Conservation (phyloP, 2,113 vertebrate species). For the Suncus etruscus region DNA sequence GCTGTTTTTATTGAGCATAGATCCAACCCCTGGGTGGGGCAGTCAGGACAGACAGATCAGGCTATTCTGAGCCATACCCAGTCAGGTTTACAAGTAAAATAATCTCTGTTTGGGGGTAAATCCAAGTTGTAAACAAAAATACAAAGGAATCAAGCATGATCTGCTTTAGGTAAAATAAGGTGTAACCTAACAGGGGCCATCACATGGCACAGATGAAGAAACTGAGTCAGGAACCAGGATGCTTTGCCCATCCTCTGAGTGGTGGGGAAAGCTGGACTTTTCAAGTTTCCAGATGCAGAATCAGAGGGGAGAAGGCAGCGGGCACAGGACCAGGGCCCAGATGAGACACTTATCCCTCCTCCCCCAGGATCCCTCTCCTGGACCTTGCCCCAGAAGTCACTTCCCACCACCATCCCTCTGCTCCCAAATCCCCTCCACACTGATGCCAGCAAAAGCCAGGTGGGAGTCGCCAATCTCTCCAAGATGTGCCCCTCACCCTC, state of each 20-base stretch:
- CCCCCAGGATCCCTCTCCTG: neutral
- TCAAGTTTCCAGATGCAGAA: no score
- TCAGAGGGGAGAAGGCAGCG: accelerated
- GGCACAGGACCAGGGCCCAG: neutral
- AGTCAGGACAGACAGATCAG: no score
- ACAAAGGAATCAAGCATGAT: no score
- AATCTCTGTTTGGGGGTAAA: no score
- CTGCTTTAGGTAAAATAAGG: no score
- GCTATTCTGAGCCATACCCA: no score
- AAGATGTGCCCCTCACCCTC: slow-evolving; percentile 56
- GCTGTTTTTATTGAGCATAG: no score
- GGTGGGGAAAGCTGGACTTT: neutral
- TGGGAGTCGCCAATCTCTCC: slow-evolving; percentile 10
- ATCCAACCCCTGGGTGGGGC: no score
- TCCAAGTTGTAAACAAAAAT: no score
- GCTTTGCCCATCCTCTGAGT: no score
- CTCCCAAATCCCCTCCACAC: neutral
- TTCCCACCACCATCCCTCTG: neutral
- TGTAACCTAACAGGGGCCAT: neutral
- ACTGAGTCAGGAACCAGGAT: neutral
- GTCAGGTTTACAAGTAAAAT: no score
- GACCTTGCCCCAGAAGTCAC: neutral
- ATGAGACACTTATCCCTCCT: neutral
- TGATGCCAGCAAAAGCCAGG: neutral
- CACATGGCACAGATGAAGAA: neutral